phyloP scores from a whole-genome alignment of 2,888 invertebrate genomes.

The Sinhomidia bicolor region DNA sequence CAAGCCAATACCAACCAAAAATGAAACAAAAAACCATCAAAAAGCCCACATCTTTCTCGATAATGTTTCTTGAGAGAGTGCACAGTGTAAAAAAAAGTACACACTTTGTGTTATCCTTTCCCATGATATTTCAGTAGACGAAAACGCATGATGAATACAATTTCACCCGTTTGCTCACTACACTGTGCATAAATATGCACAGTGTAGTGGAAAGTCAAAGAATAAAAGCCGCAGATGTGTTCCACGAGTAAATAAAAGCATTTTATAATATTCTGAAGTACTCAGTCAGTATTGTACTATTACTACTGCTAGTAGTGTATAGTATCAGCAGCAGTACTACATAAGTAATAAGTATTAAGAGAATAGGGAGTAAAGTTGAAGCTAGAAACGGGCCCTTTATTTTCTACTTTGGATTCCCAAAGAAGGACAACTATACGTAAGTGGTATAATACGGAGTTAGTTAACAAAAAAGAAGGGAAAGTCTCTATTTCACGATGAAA shows the following conservation, averaged over 20 bases:
- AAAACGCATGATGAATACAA: constrained; percentile 36
- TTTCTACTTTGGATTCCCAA: not conserved
- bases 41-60: constrained; percentile 45
- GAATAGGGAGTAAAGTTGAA: constrained; percentile 3
- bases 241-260: constrained; percentile 48
- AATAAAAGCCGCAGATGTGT: constrained; percentile 42
- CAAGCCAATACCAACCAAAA: constrained; percentile 32
- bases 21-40: constrained; percentile 56
- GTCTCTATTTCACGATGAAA: constrained; percentile 68
- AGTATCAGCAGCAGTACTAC: not conserved
- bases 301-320: no score
- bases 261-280: constrained; percentile 5
- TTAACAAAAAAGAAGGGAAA: constrained; percentile 52
- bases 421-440: no score
- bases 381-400: constrained; percentile 5
- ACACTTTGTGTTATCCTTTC: constrained; percentile 32
- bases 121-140: not conserved
- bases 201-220: constrained; percentile 18
- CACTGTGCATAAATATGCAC: not conserved
- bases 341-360: not conserved
- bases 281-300: no score
- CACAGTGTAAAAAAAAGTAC: not conserved
- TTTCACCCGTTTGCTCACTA: not conserved
- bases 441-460: constrained; percentile 18
- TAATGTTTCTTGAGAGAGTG: not conserved